Base-by-base conservation (phyloP, 2,888 invertebrate genomes). In the Hoplodrina blanda region DNA sequence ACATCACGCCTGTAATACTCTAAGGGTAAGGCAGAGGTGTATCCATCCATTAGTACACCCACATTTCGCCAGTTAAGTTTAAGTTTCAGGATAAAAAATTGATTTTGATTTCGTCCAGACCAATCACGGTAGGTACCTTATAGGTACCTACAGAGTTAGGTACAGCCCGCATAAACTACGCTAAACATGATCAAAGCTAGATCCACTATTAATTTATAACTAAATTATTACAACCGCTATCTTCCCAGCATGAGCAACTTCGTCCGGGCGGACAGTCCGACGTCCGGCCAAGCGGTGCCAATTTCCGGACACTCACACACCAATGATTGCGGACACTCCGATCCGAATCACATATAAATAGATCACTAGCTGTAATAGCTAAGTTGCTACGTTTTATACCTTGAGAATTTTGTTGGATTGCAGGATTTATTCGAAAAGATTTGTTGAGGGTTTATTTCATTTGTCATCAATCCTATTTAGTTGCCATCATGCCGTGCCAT, bases 301-400 rank as follows among this genome's bases (percentile, higher is more conserved):
- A 93, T 93, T 92, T 93, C 93, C 93, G 92, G 87, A 78, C 79
- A 78, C 86, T 69, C 73, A 75, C 80, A 81, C 86, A 82, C 84
- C 83, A 73, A 79, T 76, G 82, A 83, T 83, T 75, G 69, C 73
- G 67, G 79, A 69, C 75, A 76, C 69, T 69, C 69, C 72, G 63
- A 78, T 80, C 62, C 67, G 68, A 79, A 77, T 84, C 82, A 83
- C 76, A 81, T 81, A 75, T 74, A 76, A 81, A 78, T 80, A 70
- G 68, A 78, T 74, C 72, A 56, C 64, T 59, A 25, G 46, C 64
- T 57, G 30, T 71, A 68, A 70, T 71, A 79, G 52, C 61, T 67
- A 61, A 61, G 59, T 70, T 56, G 11, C 41, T 25, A 25, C 46
- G 64, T 53, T 55, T 60, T 55, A 52, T 70, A n/a, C 13, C 13